Conservation (phyloP, 2,888 invertebrate genomes). For the Drosophila quinaria region DNA sequence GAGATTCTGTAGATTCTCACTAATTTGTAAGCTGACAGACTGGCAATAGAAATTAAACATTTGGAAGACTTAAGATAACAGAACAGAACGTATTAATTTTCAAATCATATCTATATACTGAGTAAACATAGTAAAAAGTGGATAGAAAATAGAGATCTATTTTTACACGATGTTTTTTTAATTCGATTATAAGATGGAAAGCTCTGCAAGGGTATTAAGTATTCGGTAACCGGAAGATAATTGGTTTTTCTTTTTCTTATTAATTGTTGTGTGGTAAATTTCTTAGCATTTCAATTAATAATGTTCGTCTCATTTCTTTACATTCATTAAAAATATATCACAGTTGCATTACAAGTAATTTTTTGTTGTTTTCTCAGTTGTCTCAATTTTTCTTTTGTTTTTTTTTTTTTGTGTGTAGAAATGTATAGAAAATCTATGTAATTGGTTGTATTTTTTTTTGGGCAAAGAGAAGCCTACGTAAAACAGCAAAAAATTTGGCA, state of each 20-base stretch:
- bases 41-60: no score
- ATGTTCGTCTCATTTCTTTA: conserved; percentile 54
- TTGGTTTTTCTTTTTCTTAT: conserved; percentile 6
- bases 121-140: not conserved
- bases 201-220: conserved; percentile 31
- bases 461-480: conserved; percentile 57
- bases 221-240: conserved; percentile 41
- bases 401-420: conserved; percentile 45
- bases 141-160: not conserved
- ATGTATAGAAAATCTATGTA: conserved; percentile 68
- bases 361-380: conserved; percentile 30
- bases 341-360: conserved; percentile 76
- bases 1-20: not conserved
- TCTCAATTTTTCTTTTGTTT: conserved; percentile 20
- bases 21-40: not conserved
- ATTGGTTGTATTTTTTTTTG: conserved; percentile 28
- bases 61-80: no score
- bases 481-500: conserved; percentile 75
- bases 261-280: conserved; percentile 35
- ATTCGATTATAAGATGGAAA: not conserved
- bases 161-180: not conserved
- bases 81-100: no score
- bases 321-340: conserved; percentile 73
- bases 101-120: no score
- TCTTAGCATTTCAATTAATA: conserved; percentile 37